Conservation (phyloP, 2,797 vertebrate species). For the Lemur catta region DNA sequence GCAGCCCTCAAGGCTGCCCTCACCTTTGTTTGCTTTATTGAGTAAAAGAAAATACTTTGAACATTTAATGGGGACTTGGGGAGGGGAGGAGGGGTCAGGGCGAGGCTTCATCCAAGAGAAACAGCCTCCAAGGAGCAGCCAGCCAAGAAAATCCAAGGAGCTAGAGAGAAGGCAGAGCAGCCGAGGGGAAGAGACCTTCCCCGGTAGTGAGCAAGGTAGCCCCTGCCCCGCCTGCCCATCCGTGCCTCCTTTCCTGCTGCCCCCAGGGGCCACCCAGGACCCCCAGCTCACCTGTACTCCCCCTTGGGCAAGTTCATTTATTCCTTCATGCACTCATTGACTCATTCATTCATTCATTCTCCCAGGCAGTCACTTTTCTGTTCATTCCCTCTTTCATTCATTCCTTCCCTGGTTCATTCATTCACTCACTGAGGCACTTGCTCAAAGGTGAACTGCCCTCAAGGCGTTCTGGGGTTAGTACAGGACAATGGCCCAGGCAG, state of each 20-base stretch:
- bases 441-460: not conserved
- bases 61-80: slow-evolving; percentile 82
- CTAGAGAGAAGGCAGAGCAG: not conserved
- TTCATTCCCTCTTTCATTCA: not conserved
- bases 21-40: slow-evolving; percentile 83
- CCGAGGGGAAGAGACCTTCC: not conserved
- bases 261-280: not conserved
- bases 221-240: not conserved
- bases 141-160: slow-evolving; percentile 60
- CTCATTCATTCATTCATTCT: not conserved
- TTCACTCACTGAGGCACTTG: not conserved
- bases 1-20: slow-evolving; percentile 67
- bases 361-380: not conserved
- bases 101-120: slow-evolving; percentile 81
- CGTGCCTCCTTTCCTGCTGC: not conserved
- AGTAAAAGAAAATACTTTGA: slow-evolving; percentile 86
- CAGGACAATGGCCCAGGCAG: not conserved
- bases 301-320: not conserved
- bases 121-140: slow-evolving; percentile 77
- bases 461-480: not conserved
- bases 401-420: not conserved
- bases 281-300: not conserved
- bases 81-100: slow-evolving; percentile 76
- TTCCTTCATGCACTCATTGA: not conserved
- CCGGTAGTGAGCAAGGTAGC: rapidly evolving